Conservation (phyloP, 2,797 vertebrate species). For the Pangasius macronema region DNA sequence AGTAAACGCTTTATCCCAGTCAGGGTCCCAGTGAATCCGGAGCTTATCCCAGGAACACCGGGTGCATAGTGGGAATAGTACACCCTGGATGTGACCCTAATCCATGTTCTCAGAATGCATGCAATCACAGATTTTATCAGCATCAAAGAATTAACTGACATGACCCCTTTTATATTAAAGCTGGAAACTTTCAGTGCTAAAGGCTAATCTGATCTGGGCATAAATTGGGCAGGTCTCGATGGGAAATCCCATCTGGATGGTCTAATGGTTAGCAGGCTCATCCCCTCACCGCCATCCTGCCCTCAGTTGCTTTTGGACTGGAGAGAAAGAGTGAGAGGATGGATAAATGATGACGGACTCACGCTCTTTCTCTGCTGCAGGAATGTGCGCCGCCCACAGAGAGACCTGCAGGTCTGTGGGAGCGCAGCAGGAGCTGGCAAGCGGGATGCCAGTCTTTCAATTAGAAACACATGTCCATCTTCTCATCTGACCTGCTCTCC, state of each 20-base stretch:
- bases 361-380: conserved; percentile 30
- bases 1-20: not conserved
- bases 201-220: not conserved
- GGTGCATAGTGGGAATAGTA: no score
- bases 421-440: conserved; percentile 54
- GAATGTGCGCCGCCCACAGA: conserved; percentile 48
- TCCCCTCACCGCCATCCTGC: conserved; percentile 13
- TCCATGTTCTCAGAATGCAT: not conserved
- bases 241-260: conserved; percentile 4
- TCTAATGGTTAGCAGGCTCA: conserved; percentile 21
- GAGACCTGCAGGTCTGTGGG: conserved; percentile 54
- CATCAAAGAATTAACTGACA: not conserved
- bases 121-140: not conserved
- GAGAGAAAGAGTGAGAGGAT: conserved; percentile 12
- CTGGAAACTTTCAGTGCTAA: not conserved
- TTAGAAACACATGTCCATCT: conserved; percentile 62
- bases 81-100: not conserved
- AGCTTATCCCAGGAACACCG: not conserved
- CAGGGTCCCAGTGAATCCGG: not conserved
- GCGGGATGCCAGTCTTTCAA: conserved; percentile 44
- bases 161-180: not conserved
- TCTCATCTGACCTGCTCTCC: conserved; percentile 22
- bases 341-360: conserved; percentile 29
- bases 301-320: conserved; percentile 33
- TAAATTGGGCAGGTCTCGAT: conserved; percentile 4